Evolutionary conservation across 2,113 vertebrate genomes (phyloP).

Genomic region (Felis catus): DNA sequence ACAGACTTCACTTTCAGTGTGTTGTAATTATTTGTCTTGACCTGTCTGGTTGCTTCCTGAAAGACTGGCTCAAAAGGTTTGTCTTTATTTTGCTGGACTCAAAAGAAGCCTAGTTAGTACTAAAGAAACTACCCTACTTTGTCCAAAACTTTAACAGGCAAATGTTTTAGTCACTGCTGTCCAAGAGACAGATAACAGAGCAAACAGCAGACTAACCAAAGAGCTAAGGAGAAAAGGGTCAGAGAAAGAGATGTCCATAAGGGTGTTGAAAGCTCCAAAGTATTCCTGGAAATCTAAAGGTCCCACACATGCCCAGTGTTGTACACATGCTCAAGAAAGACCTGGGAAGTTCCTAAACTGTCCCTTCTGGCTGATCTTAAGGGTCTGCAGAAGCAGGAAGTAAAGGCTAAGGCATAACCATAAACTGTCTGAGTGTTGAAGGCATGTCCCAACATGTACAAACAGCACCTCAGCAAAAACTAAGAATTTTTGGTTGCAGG

Average conservation of each 20-base stretch:
- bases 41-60: background rate
- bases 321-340: background rate
- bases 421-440: background rate
- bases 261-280: background rate
- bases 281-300: background rate
- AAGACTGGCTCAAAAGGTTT: background rate
- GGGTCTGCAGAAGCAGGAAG: background rate
- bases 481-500: background rate
- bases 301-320: background rate
- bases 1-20: background rate
- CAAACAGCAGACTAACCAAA: background rate
- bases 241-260: background rate
- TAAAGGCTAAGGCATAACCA: background rate
- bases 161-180: conserved; percentile 23
- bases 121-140: background rate
- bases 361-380: background rate
- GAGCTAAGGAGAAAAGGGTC: background rate
- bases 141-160: background rate
- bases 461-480: background rate
- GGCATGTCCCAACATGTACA: background rate
- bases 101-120: background rate
- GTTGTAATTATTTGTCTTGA: background rate
- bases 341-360: background rate
- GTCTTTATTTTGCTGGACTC: background rate
- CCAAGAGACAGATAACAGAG: background rate